Conservation (phyloP, 2,888 invertebrate genomes). For the Drosophila vallismaia region DNA sequence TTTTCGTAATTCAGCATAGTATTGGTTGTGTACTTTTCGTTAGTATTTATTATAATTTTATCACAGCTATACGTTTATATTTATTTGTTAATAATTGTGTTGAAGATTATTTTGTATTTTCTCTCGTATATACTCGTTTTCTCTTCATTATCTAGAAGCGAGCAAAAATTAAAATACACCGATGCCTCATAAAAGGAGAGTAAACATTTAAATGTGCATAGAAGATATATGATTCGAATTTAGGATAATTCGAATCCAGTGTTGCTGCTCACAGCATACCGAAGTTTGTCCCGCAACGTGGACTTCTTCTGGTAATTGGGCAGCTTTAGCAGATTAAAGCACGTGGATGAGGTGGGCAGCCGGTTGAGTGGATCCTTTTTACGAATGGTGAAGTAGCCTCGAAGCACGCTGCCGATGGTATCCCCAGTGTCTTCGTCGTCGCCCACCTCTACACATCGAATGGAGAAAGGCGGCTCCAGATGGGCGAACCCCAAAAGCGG, state of each 20-base stretch:
- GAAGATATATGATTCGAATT: slow-evolving; percentile 21
- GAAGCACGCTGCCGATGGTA: slow-evolving; percentile 94
- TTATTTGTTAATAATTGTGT: slow-evolving; percentile 50
- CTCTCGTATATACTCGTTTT: slow-evolving; percentile 1
- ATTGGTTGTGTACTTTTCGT: slow-evolving; percentile 64
- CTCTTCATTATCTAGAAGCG: slow-evolving; percentile 4
- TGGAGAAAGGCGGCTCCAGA: slow-evolving; percentile 98
- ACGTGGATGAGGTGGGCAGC: slow-evolving; percentile 99
- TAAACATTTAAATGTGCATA: slow-evolving; percentile 12
- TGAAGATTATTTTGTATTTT: slow-evolving; percentile 24
- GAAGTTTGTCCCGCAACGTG: slow-evolving; percentile 96
- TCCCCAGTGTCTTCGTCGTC: slow-evolving; percentile 97
- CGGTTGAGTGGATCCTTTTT: slow-evolving; percentile 97
- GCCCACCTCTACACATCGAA: slow-evolving; percentile 99
- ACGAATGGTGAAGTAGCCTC: slow-evolving; percentile 98
- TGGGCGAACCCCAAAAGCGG: slow-evolving; percentile 98
- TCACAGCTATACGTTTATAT: slow-evolving; percentile 77
- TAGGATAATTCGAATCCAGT: slow-evolving; percentile 99
- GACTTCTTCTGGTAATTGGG: slow-evolving; percentile 99
- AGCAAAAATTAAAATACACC: slow-evolving; percentile 23
- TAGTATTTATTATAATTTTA: slow-evolving; percentile 71
- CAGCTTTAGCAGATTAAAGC: slow-evolving; percentile 98
- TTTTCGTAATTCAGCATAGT: slow-evolving; percentile 63
- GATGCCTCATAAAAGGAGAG: slow-evolving; percentile 6
- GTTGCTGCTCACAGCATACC: slow-evolving; percentile 98